Percentiles rank a stretch among this genome's conserved stretches.
These are phyloP conservation scores for Hippolais icterina DNA, from an alignment of 2,113 vertebrate species.

Conservation along the genomic window DNA sequence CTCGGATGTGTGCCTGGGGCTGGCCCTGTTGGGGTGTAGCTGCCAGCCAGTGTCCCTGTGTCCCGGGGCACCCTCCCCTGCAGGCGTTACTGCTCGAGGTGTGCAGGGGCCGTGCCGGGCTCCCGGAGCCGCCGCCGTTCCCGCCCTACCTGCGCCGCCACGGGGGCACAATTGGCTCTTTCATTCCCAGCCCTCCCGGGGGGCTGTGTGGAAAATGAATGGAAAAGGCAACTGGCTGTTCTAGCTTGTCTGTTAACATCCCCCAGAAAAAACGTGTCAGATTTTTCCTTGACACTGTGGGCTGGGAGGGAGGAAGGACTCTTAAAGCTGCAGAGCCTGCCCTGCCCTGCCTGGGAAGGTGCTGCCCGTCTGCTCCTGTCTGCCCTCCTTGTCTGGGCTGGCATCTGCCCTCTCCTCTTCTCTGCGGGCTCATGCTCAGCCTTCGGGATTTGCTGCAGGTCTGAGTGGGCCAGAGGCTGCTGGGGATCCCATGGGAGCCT, in stretches of 20 bases:
- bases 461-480: neutral
- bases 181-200: conserved; percentile 21
- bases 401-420: neutral
- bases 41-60: neutral
- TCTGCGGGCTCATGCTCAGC: neutral
- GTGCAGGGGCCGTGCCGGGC: neutral
- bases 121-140: neutral
- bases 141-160: conserved; percentile 14
- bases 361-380: neutral
- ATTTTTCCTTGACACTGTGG: conserved; percentile 43
- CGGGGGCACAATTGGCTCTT: conserved; percentile 35
- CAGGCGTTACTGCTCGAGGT: neutral
- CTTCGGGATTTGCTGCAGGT: neutral
- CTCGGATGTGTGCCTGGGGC: rapidly evolving
- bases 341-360: neutral
- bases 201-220: conserved; percentile 53
- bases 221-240: conserved; percentile 66
- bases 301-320: conserved; percentile 39
- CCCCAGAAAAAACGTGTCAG: conserved; percentile 57
- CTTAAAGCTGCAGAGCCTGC: conserved; percentile 16
- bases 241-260: neutral
- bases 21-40: neutral
- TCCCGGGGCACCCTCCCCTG: neutral
- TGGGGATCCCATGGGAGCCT: rapidly evolving
- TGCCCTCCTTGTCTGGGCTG: neutral